Base-by-base conservation (phyloP, 2,113 vertebrate species). In the Phocoena phocoena region DNA sequence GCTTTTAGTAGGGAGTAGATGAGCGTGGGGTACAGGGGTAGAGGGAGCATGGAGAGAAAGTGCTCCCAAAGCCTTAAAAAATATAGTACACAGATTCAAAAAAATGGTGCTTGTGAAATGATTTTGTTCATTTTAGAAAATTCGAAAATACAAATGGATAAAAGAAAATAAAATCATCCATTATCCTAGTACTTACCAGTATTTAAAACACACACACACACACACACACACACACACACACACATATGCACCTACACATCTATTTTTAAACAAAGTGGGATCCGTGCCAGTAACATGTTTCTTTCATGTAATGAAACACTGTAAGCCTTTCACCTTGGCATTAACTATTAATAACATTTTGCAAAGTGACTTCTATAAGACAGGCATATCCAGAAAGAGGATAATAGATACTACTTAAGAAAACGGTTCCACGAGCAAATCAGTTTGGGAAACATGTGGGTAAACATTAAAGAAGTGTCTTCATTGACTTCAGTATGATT, bases 111-210 rank as follows among this genome's bases (percentile, higher is more conserved):
- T 58, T 47, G 12, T 36, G 21, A 91, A 96, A 68, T 31, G 44
- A 62, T 73, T 95, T 88, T 67, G 83, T 73, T 93, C 38, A 62
- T 67, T 83, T 89, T 87, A 63, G 83, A 91, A 94, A 93, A 82
- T 20, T 38, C 47, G 33, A 77, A 83, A 85, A 60, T 71, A 95
- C 2, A 73, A 33, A 68, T 11, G 33, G 26, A 2, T 83, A 89
- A 89, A 93, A 85, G 73, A 63, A 68, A 79, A 95, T 18, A 80
- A 82, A 86, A 93, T 17, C 23, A 84, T 36, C 3, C 20, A 58
- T 73, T 93, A 74, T 83, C 36, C 55, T 33, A 77, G 62, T 47
- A 36, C 68, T 83, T 70, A 93, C 31, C 87, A 82, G 53, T 26
- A 58, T 58, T 58, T 58, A 76, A 67, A 1, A 41, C 25, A 20